Evolutionary conservation across 2,888 invertebrate species (phyloP).

Genomic region (Ophion slaviceki): DNA sequence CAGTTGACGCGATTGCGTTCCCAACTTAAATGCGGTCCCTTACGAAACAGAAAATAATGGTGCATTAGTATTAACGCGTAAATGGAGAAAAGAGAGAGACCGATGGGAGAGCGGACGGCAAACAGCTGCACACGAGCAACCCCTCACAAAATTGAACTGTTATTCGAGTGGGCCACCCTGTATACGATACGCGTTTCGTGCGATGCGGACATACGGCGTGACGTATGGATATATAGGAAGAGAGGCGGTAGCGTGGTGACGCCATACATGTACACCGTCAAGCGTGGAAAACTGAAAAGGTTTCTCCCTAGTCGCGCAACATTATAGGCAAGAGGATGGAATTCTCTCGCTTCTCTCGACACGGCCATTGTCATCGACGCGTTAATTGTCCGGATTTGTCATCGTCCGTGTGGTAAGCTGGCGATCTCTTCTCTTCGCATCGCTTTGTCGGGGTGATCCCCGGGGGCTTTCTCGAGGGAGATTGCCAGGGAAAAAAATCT

Average conservation of each 20-base stretch:
- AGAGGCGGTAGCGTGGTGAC: too few relatives aligned
- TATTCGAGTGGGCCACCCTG: conserved; percentile 73
- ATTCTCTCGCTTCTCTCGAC: conserved; percentile 57
- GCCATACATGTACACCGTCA: conserved; percentile 23
- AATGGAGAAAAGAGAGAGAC: conserved; percentile 22
- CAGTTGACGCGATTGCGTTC: conserved; percentile 39
- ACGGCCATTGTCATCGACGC: conserved; percentile 70
- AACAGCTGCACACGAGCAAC: conserved; percentile 77
- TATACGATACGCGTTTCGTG: conserved; percentile 52
- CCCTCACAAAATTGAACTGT: conserved; percentile 78
- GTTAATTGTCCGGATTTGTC: conserved; percentile 80
- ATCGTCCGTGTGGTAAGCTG: conserved; percentile 71
- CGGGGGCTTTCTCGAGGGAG: conserved; percentile 11
- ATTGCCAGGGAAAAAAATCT: conserved; percentile 33
- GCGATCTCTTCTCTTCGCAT: conserved; percentile 49
- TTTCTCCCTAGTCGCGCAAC: conserved; percentile 50
- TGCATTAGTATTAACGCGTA: conserved; percentile 74
- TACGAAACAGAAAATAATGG: conserved; percentile 77
- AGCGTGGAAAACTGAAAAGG: conserved; percentile 60
- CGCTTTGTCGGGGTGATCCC: conserved; percentile 47
- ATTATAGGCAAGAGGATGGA: conserved; percentile 61
- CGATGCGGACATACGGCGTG: conserved; percentile 38
- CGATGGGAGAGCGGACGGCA: conserved; percentile 52
- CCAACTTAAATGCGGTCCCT: conserved; percentile 32
- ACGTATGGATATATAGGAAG: neutral